Base-by-base conservation (phyloP, 2,888 invertebrate species). In the Scotopteryx bipunctaria region DNA sequence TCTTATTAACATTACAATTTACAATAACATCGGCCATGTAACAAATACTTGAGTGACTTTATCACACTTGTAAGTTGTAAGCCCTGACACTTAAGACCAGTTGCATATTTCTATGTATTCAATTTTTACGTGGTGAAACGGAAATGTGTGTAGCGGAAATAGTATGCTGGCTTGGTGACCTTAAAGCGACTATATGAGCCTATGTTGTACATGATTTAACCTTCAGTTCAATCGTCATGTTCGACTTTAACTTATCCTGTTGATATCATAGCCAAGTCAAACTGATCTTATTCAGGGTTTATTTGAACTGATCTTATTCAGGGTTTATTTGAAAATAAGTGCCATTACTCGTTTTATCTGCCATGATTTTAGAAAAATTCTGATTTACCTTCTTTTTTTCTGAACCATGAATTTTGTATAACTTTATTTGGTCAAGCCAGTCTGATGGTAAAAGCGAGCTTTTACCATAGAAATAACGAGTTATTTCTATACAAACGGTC, bases 21-120 rank as follows among this genome's bases (percentile, higher is more conserved):
- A 21, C 21, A 46, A 32, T 15, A 31, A 31, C 25, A 17, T 13
- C 47, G 57, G 36, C 52, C 59, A 52, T 57, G 57, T 53, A 55
- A 57, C 50, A 57, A 55, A 57, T 59, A 55, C 57, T 47, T 46
- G 41, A 23, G 9, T 25, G 15, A 8, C n/a, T 45, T 42, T 33
- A 52, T 40, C 56, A 48, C 45, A 47, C 41, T 33, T 35, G 33
- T 17, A 48, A 46, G 31, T 33, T 35, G 33, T 17, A 48, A 46
- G 31, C 50, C 53, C 42, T 55, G 50, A 60, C 50, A 57, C 52
- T 56, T 49, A 11, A 27, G 27, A 9, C 27, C 5, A 27, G 25
- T 25, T 25, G 2, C 2, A 36, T 2, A 45, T 47, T 36, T 25
- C 40, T 38, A 41, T 37, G 31, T 48, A 44, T 46, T 45, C 23